Percentiles rank a stretch among this genome's conserved stretches.
phyloP scores from a whole-genome alignment of 2,888 invertebrate species.

The Miltochrista miniata region DNA sequence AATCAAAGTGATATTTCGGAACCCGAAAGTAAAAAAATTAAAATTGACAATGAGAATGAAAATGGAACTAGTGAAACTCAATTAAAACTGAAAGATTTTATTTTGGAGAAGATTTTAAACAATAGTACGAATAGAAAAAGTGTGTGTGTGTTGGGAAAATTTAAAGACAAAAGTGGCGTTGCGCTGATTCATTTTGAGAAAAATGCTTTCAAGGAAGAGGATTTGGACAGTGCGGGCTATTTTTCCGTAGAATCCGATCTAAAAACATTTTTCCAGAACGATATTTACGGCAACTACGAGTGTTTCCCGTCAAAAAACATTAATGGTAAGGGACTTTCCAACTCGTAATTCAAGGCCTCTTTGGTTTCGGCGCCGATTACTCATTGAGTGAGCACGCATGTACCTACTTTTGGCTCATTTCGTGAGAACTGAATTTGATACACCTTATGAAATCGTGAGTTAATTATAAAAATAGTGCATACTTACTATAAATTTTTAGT shows the following conservation, averaged over 20 bases:
- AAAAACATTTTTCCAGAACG: slow-evolving; percentile 89
- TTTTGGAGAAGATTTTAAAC: slow-evolving; percentile 86
- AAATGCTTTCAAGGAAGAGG: slow-evolving; percentile 88
- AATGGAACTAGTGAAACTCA: slow-evolving; percentile 57
- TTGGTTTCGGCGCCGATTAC: slow-evolving; percentile 39
- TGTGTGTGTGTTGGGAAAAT: slow-evolving; percentile 88
- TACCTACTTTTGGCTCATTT: slow-evolving; percentile 15
- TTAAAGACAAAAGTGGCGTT: slow-evolving; percentile 83
- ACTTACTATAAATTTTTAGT: neutral
- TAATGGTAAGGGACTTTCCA: slow-evolving; percentile 83
- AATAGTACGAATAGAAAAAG: slow-evolving; percentile 89
- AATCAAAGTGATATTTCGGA: slow-evolving; percentile 54
- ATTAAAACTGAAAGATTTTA: slow-evolving; percentile 86
- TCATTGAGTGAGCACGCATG: slow-evolving; percentile 32
- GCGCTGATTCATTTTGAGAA: slow-evolving; percentile 92
- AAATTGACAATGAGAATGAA: slow-evolving; percentile 66
- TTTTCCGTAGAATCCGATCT: slow-evolving; percentile 85
- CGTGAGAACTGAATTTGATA: slow-evolving; percentile 12
- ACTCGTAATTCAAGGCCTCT: slow-evolving; percentile 45
- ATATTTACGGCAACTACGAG: slow-evolving; percentile 92
- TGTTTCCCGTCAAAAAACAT: slow-evolving; percentile 85
- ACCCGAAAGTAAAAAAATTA: slow-evolving; percentile 69
- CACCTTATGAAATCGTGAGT: neutral
- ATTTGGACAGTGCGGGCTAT: slow-evolving; percentile 80
- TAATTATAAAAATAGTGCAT: neutral